A percentile compares a stretch with the other conserved stretches of the same genome.
Evolutionary conservation across 2,888 invertebrate species (phyloP).

Genomic region (Drosophila meridiana): DNA sequence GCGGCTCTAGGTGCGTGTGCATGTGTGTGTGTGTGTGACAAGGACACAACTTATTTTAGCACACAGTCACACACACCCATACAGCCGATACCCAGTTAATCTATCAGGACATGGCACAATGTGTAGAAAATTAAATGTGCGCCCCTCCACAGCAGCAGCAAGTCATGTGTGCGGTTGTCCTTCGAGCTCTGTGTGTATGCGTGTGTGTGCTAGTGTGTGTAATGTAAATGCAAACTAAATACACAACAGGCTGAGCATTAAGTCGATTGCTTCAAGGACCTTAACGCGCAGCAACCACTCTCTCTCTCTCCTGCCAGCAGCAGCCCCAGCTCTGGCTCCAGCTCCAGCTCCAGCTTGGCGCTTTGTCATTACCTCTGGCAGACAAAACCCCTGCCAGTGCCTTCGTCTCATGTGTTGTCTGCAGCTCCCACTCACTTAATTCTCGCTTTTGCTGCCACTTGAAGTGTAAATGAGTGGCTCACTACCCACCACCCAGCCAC

Average conservation of each 20-base stretch:
- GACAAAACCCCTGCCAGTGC: neutral
- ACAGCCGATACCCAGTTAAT: constrained; percentile 72
- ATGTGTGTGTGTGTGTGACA: constrained; percentile 44
- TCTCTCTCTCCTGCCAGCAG: constrained; percentile 33
- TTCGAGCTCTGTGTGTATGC: constrained; percentile 25
- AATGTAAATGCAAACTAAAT: constrained; percentile 78
- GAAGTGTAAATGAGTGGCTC: constrained; percentile 76
- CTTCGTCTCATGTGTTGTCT: constrained; percentile 46
- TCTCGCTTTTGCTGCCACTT: constrained; percentile 71
- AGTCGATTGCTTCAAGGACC: constrained; percentile 80
- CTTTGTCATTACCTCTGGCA: constrained; percentile 62
- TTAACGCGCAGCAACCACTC: constrained; percentile 37
- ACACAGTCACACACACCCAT: constrained; percentile 15
- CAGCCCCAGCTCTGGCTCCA: constrained; percentile 23
- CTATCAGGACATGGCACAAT: constrained; percentile 76
- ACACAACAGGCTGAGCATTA: constrained; percentile 75
- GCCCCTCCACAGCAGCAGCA: constrained; percentile 24
- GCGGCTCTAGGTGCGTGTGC: constrained; percentile 13
- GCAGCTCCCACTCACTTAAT: constrained; percentile 66
- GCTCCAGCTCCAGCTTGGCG: constrained; percentile 21
- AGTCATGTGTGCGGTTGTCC: constrained; percentile 57
- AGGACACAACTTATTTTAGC: constrained; percentile 61
- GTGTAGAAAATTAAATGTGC: constrained; percentile 77
- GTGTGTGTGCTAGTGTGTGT: constrained; percentile 31
- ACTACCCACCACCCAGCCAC: constrained; percentile 1